Conservation (phyloP, 2,113 vertebrate genomes). For the Sorex araneus region DNA sequence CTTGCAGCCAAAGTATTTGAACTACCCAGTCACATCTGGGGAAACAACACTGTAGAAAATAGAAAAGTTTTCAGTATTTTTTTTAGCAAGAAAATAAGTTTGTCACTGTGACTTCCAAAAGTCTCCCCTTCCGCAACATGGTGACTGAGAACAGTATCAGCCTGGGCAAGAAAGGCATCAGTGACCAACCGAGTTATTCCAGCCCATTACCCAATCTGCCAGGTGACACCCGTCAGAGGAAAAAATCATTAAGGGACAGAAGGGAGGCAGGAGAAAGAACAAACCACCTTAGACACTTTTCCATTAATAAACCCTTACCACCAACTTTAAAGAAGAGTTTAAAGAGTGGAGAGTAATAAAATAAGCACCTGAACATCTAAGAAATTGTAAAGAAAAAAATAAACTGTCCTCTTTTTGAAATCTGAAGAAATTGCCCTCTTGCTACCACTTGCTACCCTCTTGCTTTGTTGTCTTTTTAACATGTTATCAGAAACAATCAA, state of each 20-base stretch:
- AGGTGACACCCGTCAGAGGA: neutral
- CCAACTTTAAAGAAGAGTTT: constrained; percentile 1
- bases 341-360: constrained; percentile 17
- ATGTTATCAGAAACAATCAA: constrained; percentile 1
- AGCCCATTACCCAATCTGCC: neutral
- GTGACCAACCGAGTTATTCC: constrained; percentile 50
- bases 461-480: constrained; percentile 31
- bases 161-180: constrained; percentile 34
- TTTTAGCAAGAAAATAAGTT: constrained; percentile 59
- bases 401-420: neutral
- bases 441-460: neutral
- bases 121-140: neutral
- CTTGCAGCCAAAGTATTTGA: constrained; percentile 6
- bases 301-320: neutral
- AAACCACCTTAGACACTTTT: constrained; percentile 6
- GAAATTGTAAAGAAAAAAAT: constrained; percentile 2
- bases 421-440: constrained; percentile 15
- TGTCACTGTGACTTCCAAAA: constrained; percentile 63
- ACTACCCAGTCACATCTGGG: neutral
- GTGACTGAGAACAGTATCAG: constrained; percentile 42
- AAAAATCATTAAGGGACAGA: neutral
- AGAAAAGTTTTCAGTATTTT: neutral
- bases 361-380: neutral
- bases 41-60: constrained; percentile 39
- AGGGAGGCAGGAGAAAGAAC: neutral